A percentile compares a stretch with the other conserved stretches of the same genome.
These are phyloP conservation scores for Buphagus erythrorhynchus DNA, from an alignment of 2,797 vertebrate species.

Conservation along the genomic window DNA sequence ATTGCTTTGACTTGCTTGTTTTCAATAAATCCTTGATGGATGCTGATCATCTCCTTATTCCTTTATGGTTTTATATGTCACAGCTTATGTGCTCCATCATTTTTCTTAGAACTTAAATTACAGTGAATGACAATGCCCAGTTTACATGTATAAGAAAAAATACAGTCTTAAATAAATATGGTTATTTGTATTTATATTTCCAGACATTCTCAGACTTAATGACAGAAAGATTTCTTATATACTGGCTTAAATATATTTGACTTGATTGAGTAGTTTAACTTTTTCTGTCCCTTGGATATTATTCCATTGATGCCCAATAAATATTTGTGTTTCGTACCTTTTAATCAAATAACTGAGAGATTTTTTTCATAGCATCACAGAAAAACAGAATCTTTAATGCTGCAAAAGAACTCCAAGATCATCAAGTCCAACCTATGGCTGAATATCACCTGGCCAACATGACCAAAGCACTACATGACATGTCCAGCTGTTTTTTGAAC, in stretches of 20 bases:
- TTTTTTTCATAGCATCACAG: neutral
- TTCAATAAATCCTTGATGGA: neutral
- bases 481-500: neutral
- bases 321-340: neutral
- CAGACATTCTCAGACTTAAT: neutral
- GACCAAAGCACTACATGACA: neutral
- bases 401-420: neutral
- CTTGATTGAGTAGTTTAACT: neutral
- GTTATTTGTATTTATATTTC: neutral
- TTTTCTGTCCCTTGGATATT: neutral
- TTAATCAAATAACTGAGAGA: neutral
- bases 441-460: accelerated
- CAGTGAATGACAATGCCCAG: neutral
- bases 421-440: accelerated
- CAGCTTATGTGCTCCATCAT: neutral
- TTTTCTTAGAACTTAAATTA: neutral
- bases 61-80: neutral
- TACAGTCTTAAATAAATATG: neutral
- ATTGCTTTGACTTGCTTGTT: neutral
- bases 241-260: neutral
- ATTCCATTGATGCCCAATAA: neutral
- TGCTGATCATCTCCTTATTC: neutral
- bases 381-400: neutral
- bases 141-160: neutral
- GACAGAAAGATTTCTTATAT: neutral